These are phyloP conservation scores for Tanytarsus gracilentus DNA, from an alignment of 2,888 invertebrate species.

Conservation along the genomic window DNA sequence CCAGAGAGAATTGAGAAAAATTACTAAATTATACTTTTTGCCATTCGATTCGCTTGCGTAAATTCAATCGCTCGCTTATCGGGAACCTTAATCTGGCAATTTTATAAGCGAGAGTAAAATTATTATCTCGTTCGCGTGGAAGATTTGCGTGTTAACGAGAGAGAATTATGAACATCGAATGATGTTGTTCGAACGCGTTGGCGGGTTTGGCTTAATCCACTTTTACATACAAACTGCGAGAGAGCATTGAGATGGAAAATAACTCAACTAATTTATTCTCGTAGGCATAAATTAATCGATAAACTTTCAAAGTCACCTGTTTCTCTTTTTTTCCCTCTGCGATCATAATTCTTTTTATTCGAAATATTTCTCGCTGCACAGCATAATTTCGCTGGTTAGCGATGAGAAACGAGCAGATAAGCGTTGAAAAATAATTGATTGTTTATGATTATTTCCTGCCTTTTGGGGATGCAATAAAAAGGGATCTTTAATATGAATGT, in stretches of 20 bases:
- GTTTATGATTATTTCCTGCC: constrained; percentile 13
- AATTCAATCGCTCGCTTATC: not conserved
- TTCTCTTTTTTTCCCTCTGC: not conserved
- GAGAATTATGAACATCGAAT: constrained; percentile 25
- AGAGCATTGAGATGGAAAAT: not conserved
- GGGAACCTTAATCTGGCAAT: not conserved
- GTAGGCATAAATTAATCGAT: constrained; percentile 2
- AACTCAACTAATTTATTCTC: no score
- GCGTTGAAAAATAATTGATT: constrained; percentile 21
- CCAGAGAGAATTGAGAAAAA: constrained; percentile 1
- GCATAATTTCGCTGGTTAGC: not conserved
- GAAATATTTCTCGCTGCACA: not conserved
- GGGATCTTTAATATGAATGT: not conserved
- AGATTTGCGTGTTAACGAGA: not conserved
- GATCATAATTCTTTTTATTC: not conserved
- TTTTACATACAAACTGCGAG: not conserved
- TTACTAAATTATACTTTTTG: not conserved
- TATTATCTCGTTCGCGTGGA: constrained; percentile 14
- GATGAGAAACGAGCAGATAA: constrained; percentile 4
- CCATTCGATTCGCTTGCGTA: constrained; percentile 1
- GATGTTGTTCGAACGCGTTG: constrained; percentile 20
- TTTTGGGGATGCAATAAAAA: not conserved
- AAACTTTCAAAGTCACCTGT: not conserved
- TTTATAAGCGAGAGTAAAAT: constrained; percentile 4
- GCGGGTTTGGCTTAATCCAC: not conserved